Base-by-base conservation (phyloP, 2,888 invertebrate species). In the Odontothrips loti region DNA sequence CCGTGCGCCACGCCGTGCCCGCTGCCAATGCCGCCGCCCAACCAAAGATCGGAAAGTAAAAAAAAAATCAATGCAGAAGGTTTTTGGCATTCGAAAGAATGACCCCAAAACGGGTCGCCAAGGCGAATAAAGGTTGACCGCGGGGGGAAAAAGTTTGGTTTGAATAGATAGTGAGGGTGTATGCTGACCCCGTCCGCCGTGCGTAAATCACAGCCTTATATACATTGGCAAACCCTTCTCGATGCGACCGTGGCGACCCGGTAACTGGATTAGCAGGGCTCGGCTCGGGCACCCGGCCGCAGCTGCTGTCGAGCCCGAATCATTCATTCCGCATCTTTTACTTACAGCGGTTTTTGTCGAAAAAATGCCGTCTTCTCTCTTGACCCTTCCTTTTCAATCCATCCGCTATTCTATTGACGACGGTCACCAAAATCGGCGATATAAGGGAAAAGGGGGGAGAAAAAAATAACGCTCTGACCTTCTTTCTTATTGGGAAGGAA, bases 201-300 rank as follows among this genome's bases (percentile, higher is more conserved):
- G 58, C 58, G 58, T 58, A 58, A 58, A 58, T 58, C 58, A 58
- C 58, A 15, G 58, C 15, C 15, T 20, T 6, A 58, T 58, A 58
- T 43, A 43, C 34, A 43, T 58, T 58, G 68, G 68, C 68, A 27
- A 75, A 75, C 68, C 68, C 68, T 75, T 75, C 68, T 27, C 68
- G 68, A 8, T 23, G 23, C 23, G 23, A 23, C 27, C 68, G 68
- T 27, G 68, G 68, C 23, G 68, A 75, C 68, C 68, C 68, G 27
- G 23, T 75, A 75, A 75, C 68, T 75, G 68, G 68, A 75, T 75
- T 75, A 75, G 68, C 68, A 75, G 68, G 68, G 23, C 68, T 11
- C 23, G 23, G 68, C 23, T 20, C 23, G 68, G 68, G 68, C 68
- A n/a, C 68, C 63, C 63, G 17, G 68, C 68, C 6, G 58, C 68